Conservation (phyloP, 1,140 invertebrate genomes). For the Cherax quadricarinatus region DNA sequence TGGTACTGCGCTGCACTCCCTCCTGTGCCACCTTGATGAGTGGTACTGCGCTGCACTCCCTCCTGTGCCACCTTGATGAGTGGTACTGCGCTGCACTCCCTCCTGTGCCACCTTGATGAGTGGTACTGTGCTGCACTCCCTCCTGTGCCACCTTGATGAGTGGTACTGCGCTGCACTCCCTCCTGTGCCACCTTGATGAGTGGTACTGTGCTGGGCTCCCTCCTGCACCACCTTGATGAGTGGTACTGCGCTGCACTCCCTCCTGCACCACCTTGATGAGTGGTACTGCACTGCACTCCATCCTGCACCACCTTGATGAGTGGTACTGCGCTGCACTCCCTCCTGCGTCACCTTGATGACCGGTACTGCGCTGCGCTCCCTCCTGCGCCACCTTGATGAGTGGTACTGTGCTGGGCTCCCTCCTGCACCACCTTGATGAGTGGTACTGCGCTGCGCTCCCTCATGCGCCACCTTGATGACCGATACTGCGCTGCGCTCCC, state of each 20-base stretch:
- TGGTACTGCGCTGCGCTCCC: constrained; percentile 76
- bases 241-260: constrained; percentile 76
- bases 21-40: constrained; percentile 92
- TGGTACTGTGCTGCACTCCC: constrained; percentile 76
- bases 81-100: constrained; percentile 76
- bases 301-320: constrained; percentile 92
- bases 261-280: constrained; percentile 92
- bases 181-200: constrained; percentile 92
- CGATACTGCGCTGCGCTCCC: constrained; percentile 76
- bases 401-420: constrained; percentile 76
- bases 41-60: constrained; percentile 76
- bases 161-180: constrained; percentile 76
- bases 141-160: constrained; percentile 92
- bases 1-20: constrained; percentile 76
- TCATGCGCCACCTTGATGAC: constrained; percentile 92
- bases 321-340: constrained; percentile 76
- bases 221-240: constrained; percentile 92
- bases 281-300: constrained; percentile 76
- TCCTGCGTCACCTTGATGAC: constrained; percentile 92
- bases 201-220: constrained; percentile 76
- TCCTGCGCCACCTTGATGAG: constrained; percentile 92
- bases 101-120: constrained; percentile 92
- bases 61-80: constrained; percentile 92
- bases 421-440: constrained; percentile 92
- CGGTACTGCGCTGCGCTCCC: constrained; percentile 76